Evolutionary conservation across 2,888 invertebrate genomes (phyloP).

Genomic region (Endotricha flammealis): DNA sequence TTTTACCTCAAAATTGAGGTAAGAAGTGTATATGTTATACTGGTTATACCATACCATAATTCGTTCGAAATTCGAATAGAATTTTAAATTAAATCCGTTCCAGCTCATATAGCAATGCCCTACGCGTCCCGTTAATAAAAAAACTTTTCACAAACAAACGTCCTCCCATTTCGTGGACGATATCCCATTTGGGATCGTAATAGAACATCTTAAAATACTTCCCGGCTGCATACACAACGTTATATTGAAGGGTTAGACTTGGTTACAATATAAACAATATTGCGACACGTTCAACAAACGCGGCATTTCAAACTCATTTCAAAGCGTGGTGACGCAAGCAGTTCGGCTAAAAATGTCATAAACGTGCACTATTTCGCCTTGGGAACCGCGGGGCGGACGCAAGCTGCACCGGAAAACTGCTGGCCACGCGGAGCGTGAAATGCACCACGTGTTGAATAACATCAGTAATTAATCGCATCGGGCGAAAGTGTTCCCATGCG

Average conservation of each 20-base stretch:
- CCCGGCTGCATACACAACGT: too few relatives aligned
- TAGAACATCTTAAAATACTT: too few relatives aligned
- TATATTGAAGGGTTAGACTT: slow-evolving; percentile 37
- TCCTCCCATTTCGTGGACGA: too few relatives aligned
- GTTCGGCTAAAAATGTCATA: slow-evolving; percentile 67
- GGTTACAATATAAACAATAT: slow-evolving; percentile 42
- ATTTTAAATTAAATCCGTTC: too few relatives aligned
- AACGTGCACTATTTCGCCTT: slow-evolving; percentile 58
- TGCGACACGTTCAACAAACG: slow-evolving; percentile 44
- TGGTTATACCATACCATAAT: too few relatives aligned
- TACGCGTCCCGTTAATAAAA: too few relatives aligned
- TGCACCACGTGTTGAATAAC: slow-evolving; percentile 69
- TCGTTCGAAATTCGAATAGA: too few relatives aligned
- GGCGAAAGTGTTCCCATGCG: slow-evolving; percentile 70
- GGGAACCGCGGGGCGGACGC: slow-evolving; percentile 37
- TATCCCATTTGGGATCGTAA: too few relatives aligned
- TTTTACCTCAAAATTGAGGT: too few relatives aligned
- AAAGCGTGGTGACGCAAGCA: slow-evolving; percentile 51
- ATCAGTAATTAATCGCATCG: slow-evolving; percentile 60
- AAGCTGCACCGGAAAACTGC: slow-evolving; percentile 52
- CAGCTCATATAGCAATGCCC: too few relatives aligned
- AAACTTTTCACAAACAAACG: too few relatives aligned
- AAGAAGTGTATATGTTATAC: too few relatives aligned
- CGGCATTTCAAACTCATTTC: slow-evolving; percentile 52
- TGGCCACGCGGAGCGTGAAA: slow-evolving; percentile 52